Evolutionary conservation across 2,888 invertebrate genomes (phyloP), one percentile per base, ranked within the genome.

Genomic region (Acholoe squamosa): DNA sequence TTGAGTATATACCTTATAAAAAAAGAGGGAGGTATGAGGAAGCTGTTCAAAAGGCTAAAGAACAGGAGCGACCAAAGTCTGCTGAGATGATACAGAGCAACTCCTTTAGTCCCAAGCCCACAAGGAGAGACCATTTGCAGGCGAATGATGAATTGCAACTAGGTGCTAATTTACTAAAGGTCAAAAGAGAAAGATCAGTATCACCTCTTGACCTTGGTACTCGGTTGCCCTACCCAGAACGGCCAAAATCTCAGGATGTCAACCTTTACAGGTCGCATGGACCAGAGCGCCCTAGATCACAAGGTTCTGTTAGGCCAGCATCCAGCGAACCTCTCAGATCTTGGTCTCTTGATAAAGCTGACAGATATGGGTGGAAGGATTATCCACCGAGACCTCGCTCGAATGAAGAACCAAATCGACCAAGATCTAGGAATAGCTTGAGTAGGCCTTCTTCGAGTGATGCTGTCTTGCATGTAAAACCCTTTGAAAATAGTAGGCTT

Each of bases 1-100:
- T 86, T 10, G 86, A 86, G 33, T 86, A 86, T 28, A 86, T 86
- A 25, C 86, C 86, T 54, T 86, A 86, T 25, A 86, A 86, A 28
- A 86, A 86, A 54, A 5, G 86, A 7, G 86, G 86, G 19, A 22
- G 86, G 28, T 86, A 86, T 22, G 86, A 86, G 31, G 86, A 86
- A 28, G 86, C 86, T 16, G 54, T 52, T 19, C 54, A 28, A 25
- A 86, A 54, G 33, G 80, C 80, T 0, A 80, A n/a, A 43, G 80
- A 80, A 19, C 80, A 80, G 80, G 34, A 80, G 22, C 0, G 80
- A n/a, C 80, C 33, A 16, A 33, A 80, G 34, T 80, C 43, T 19
- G 80, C 33, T 19, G 80, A 80, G 43, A 16, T 22, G 0, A 7
- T 43, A n/a, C 33, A 43, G 34, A 22, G 12, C 12, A 34, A 14